Base-by-base conservation (phyloP, 2,113 vertebrate genomes). In the Burhinus oedicnemus region DNA sequence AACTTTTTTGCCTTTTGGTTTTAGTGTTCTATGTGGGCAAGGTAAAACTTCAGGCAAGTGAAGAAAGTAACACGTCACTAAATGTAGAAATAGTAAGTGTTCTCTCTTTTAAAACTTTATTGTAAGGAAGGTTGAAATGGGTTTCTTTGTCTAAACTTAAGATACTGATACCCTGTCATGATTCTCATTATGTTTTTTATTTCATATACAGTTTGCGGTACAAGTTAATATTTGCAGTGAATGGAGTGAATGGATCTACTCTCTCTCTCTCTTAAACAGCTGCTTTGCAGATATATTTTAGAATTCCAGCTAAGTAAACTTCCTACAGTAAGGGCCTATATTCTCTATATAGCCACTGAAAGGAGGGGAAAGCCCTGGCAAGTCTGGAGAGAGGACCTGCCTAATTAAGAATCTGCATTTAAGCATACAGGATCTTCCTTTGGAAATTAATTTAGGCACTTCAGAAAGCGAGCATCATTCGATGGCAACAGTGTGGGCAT, bases 11-110 rank as follows among this genome's bases (percentile, higher is more conserved):
- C 7, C 9, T 89, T 95, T 96, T 94, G 70, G 4, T 97, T 98
- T 93, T 96, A 98, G 98, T 95, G 36, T 98, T 98, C 97, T 98
- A 96, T 86, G 97, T 97, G 93, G 98, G 98, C 57, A 97, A 91
- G 54, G 88, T 97, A 79, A 93, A 90, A 61, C 97, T 98, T 95
- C 87, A 87, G 5, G 66, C 95, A 90, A 84, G 23, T 15, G 96
- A 97, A 95, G 97, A 97, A 95, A 96, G 70, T 83, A 84, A 96
- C 89, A 87, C 96, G 0, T 96, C 97, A 49, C 88, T 98, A 90
- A 96, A 90, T 62, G 58, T 97, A 70, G 95, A 94, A 84, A 62
- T 96, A 91, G 98, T 98, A 98, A 95, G 98, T 98, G 79, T 93
- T 96, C 61, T 79, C 66, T 95, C 40, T 87, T 77, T 64, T 70